phyloP scores from a whole-genome alignment of 2,888 invertebrate species.

The Aphodius sticticus region DNA sequence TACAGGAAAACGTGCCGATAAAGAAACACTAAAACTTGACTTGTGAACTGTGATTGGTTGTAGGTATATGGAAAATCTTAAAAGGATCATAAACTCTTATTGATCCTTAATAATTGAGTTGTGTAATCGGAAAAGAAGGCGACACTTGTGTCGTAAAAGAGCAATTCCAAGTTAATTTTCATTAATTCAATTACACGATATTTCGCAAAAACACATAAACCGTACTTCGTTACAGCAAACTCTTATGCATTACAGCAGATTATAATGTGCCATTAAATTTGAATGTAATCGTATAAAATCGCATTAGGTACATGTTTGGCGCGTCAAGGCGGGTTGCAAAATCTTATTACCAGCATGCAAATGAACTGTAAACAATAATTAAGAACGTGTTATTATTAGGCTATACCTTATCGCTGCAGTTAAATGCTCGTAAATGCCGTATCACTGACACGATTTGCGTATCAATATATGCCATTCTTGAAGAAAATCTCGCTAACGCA shows the following conservation, averaged over 20 bases:
- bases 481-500: not conserved
- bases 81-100: no score
- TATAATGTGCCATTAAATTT: not conserved
- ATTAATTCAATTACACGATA: not conserved
- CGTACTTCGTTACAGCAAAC: not conserved
- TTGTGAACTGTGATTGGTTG: no score
- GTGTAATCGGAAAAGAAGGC: not conserved
- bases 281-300: not conserved
- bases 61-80: no score
- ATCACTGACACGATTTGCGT: not conserved
- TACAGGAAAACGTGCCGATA: no score
- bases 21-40: no score
- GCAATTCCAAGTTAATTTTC: not conserved
- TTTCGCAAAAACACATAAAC: not conserved
- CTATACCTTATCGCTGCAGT: not conserved
- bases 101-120: not conserved
- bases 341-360: not conserved
- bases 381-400: slow-evolving; percentile 4
- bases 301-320: not conserved
- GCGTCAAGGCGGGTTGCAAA: not conserved
- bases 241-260: not conserved
- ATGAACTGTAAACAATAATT: not conserved
- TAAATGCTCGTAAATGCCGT: not conserved
- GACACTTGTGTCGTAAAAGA: not conserved
- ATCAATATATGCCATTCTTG: not conserved